Evolutionary conservation across 2,888 invertebrate genomes (phyloP).

Genomic region (Chrysolina haemoptera): DNA sequence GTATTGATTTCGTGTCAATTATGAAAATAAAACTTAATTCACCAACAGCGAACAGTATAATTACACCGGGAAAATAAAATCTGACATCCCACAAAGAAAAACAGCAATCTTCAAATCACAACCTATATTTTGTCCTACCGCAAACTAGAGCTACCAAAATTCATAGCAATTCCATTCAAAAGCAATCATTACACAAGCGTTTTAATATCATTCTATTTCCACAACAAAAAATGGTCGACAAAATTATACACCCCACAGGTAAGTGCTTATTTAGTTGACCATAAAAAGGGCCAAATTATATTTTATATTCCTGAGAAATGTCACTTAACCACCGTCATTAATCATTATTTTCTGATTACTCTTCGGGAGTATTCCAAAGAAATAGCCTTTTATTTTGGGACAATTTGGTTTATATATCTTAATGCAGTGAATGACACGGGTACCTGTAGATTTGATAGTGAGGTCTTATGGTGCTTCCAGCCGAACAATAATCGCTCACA

Average conservation of each 20-base stretch:
- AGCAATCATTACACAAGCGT: slow-evolving; percentile 50
- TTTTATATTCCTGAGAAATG: slow-evolving; percentile 53
- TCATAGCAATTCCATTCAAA: slow-evolving; percentile 46
- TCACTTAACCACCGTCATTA: slow-evolving; percentile 51
- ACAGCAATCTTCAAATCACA: slow-evolving; percentile 42
- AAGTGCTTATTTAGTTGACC: slow-evolving; percentile 50
- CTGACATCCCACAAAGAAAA: slow-evolving; percentile 38
- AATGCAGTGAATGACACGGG: slow-evolving; percentile 26
- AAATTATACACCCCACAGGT: slow-evolving; percentile 50
- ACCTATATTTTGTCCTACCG: slow-evolving; percentile 46
- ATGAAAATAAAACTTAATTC: slow-evolving; percentile 15
- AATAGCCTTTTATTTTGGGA: slow-evolving; percentile 45
- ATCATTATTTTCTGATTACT: slow-evolving; percentile 50
- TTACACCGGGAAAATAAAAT: slow-evolving; percentile 33
- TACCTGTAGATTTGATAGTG: background rate
- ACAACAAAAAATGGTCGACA: slow-evolving; percentile 51
- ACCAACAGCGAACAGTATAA: slow-evolving; percentile 31
- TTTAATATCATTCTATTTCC: slow-evolving; percentile 53
- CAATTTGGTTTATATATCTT: slow-evolving; percentile 43
- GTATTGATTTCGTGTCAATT: slow-evolving; percentile 21
- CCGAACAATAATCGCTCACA: background rate
- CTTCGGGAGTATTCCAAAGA: slow-evolving; percentile 36
- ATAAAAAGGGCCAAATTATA: slow-evolving; percentile 55
- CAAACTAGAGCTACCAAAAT: slow-evolving; percentile 47
- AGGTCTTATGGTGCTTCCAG: background rate